Evolutionary conservation across 2,797 vertebrate genomes (phyloP).

Genomic region (Ctenochaetus hawaiiensis): DNA sequence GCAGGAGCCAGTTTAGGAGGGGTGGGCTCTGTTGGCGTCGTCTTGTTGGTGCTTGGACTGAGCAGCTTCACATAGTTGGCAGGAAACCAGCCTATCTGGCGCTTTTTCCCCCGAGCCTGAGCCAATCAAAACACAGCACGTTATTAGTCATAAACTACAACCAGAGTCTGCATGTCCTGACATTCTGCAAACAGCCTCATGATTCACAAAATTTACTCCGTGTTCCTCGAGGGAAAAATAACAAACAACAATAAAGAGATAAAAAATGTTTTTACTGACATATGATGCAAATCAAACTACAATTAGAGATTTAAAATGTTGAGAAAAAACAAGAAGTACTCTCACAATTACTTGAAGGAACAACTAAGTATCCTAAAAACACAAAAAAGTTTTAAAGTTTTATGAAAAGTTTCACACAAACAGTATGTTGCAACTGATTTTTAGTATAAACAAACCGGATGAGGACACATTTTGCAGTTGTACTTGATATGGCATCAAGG

Average conservation of each 20-base stretch:
- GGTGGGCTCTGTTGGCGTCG: slow-evolving; percentile 93
- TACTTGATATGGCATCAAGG: no score
- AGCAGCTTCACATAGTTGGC: slow-evolving; percentile 98
- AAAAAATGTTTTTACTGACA: background rate
- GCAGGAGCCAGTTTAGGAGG: slow-evolving; percentile 87
- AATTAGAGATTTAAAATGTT: background rate
- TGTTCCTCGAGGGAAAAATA: background rate
- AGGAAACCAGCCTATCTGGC: slow-evolving; percentile 99
- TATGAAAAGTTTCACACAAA: no score
- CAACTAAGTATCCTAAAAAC: no score
- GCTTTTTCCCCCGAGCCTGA: slow-evolving; percentile 96
- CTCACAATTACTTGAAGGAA: no score
- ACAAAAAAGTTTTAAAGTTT: no score
- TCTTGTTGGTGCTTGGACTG: slow-evolving; percentile 97
- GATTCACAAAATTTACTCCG: background rate
- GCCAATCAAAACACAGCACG: slow-evolving; percentile 48
- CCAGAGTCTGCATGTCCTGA: no score
- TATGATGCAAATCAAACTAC: background rate
- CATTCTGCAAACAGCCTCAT: background rate
- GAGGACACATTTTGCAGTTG: no score
- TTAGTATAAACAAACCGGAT: no score
- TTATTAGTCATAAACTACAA: background rate
- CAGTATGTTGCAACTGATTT: no score
- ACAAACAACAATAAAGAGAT: background rate
- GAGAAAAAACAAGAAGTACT: background rate